Evolutionary conservation across 2,113 vertebrate genomes (phyloP), one percentile per base, ranked within the genome.

Genomic region (Hassar affinis): DNA sequence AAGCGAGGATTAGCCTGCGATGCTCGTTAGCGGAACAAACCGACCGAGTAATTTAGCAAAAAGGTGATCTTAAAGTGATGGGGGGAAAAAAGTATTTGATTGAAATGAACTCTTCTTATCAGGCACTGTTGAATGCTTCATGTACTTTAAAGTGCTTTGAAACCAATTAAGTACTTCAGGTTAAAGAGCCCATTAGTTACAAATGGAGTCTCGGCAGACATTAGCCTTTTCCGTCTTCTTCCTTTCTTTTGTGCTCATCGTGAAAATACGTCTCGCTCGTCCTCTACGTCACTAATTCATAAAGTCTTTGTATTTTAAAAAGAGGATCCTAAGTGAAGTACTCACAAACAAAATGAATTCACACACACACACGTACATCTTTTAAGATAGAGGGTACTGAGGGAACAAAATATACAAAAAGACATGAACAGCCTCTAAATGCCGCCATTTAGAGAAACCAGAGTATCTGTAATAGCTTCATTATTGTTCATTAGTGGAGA

Each of bases 131-230:
- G 64, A 52, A 69, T 57, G 61, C 79, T 86, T 75, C 71, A 84
- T 62, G 68, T 86, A 80, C 72, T 80, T 79, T 86, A 85, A 79
- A 78, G 71, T 79, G 51, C 76, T 80, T 52, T 15, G 78, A 79
- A 56, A 83, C 69, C 79, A 84, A 54, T 69, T 72, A 51, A 57
- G 69, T 82, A 76, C 64, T 69, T 75, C 74, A 83, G 77, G 82
- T 86, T 86, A 83, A 80, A 85, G 85, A 84, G 68, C n/a, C 83
- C 80, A 86, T 88, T 85, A 85, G 82, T 80, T 76, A 84, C 52
- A 80, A 82, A 84, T 85, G 47, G 72, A 27, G 62, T 78, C 71
- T 79, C 64, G 47, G 33, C 25, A 81, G 74, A 54, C 80, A 71
- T 69, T 59, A 81, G 72, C 59, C 35, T 56, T 77, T 69, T 33